Base-by-base conservation (phyloP, 2,113 vertebrate species). In the Bungarus multicinctus region DNA sequence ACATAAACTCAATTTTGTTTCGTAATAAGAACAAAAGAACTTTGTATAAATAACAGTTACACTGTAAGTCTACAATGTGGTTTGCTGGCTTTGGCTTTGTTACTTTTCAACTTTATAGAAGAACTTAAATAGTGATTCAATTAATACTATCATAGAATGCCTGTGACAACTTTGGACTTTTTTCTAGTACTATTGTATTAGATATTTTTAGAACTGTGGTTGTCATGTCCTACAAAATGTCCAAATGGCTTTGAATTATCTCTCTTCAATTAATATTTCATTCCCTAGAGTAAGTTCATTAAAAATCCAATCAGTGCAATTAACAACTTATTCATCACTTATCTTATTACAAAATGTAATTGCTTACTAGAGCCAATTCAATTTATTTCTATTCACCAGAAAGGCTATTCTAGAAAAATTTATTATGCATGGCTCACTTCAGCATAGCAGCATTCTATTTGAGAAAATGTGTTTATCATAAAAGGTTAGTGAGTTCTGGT, bases 271-370 rank as follows among this genome's bases (percentile, higher is more conserved):
- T 91, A 88, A 27, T 85, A 53, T 90, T 95, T 95, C 91, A 93
- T 8, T 39, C 45, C 53, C 92, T 91, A 58, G 0, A 95, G 90
- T 87, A 45, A 92, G n/a, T 12, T 94, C 89, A 96, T 95, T 94
- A 94, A 95, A 95, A 95, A 90, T 89, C 23, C 91, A 95, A 95
- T 92, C 92, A 86, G 1, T 92, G 27, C 90, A 94, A 94, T 95
- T 93, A 95, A 86, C 30, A 94, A 92, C 94, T 12, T 0, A 93
- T n/a, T 95, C 0, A 60, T 88, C 93, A 92, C 95, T 92, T 90
- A 94, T 92, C 64, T 95, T 91, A 69, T 95, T 92, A 89, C 1
- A 94, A 34, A 92, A 92, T 86, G 54, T 92, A 93, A 81, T 55
- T 94, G 91, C 55, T 91, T 1, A 2, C 90, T 87, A 89, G 50